phyloP scores from a whole-genome alignment of 2,888 invertebrate genomes.

The Hesperia comma region DNA sequence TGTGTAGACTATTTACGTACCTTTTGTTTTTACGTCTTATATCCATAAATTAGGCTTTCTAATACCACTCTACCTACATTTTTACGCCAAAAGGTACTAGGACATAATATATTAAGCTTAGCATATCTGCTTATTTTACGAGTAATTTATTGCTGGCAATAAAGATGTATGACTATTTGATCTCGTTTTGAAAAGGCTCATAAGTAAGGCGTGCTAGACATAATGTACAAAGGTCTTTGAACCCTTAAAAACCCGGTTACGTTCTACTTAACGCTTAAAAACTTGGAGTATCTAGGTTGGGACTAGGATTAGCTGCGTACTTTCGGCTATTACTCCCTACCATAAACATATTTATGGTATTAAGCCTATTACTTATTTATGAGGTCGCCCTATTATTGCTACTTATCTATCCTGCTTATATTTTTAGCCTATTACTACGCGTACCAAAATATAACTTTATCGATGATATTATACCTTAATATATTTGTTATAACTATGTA shows the following conservation, averaged over 20 bases:
- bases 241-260: not conserved
- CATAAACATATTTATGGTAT: slow-evolving; percentile 16
- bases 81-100: too few species aligned
- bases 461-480: not conserved
- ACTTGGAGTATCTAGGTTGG: slow-evolving; percentile 13
- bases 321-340: slow-evolving; percentile 1
- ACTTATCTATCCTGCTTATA: slow-evolving; percentile 7
- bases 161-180: too few species aligned
- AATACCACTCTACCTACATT: too few species aligned
- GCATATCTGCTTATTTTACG: too few species aligned
- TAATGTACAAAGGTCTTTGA: not conserved
- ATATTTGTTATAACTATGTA: too few species aligned
- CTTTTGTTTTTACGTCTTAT: too few species aligned
- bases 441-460: not conserved
- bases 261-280: not conserved
- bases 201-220: too few species aligned
- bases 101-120: too few species aligned
- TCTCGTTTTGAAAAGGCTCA: too few species aligned
- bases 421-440: not conserved
- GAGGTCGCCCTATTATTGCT: slow-evolving; percentile 16
- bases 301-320: slow-evolving; percentile 13
- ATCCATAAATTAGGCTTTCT: too few species aligned
- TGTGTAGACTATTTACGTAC: too few species aligned
- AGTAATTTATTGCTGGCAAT: too few species aligned
- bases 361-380: slow-evolving; percentile 16